Base-by-base conservation (phyloP, 2,797 vertebrate species). In the Meda fulgida region DNA sequence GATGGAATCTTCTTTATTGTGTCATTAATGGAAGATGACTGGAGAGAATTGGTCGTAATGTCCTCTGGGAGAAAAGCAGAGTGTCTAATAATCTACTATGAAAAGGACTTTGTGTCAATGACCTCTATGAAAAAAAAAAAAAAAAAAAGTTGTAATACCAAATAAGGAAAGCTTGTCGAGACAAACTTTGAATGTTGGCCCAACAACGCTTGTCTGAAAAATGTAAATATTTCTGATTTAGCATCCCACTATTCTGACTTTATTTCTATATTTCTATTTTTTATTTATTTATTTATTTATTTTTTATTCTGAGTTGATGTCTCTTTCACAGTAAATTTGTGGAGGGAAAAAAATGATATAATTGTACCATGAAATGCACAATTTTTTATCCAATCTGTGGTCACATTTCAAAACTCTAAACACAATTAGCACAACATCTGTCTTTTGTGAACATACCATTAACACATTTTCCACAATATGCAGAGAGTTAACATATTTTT, bases 1-100 rank as follows among this genome's bases (percentile, higher is more conserved):
- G 78, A 67, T 83, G 23, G 46, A 23, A 23, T 82, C 18, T 38
- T 9, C 11, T 55, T 65, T 83, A 83, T 71, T 73, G 11, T 71
- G 38, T 48, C 1, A 1, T n/a, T 76, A 75, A 76, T 63, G 38
- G 38, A 84, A 76, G 43, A 80, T 63, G 29, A 63, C 70, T 84
- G 13, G 9, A 38, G 23, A 69, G 18, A 76, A 67, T 51, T 60
- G 51, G 43, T 31, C 36, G 43, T 31, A 70, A 63, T 21, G 55
- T 60, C 40, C 40, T 78, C 19, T 65, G 75, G 73, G 31, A 63
- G 23, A n/a, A 71, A 81, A 70, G 18, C 53, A 21, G 19, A 72
- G 40, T 8, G 8, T n/a, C 71, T 66, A 11, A 63, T 60, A 73
- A 73, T 63, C 36, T 65, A 16, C 23, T 46, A 36, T 75, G 1